A percentile compares a stretch with the other conserved stretches of the same genome.
These are phyloP conservation scores for Eufriesea mexicana DNA, from an alignment of 1,140 invertebrate genomes.

Conservation along the genomic window DNA sequence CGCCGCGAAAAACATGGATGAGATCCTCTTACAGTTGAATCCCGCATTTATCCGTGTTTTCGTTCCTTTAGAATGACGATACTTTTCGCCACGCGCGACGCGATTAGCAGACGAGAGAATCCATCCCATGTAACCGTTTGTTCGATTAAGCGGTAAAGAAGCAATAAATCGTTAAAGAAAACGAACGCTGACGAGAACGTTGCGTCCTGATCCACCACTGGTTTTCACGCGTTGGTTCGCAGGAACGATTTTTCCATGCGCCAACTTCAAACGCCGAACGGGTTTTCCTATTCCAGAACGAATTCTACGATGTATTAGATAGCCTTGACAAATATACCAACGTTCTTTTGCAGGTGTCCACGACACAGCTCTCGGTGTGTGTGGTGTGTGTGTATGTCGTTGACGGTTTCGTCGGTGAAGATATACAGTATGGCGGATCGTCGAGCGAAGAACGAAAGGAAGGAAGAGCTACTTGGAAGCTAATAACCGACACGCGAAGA, in stretches of 20 bases:
- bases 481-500: neutral
- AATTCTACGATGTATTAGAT: too few relatives aligned
- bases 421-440: neutral
- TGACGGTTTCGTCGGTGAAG: neutral
- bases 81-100: neutral
- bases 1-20: conserved; percentile 36
- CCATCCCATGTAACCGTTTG: conserved; percentile 5
- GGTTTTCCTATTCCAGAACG: too few relatives aligned
- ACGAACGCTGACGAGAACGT: neutral
- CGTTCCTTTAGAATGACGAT: neutral
- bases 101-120: neutral
- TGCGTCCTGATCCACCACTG: neutral
- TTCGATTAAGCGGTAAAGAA: neutral
- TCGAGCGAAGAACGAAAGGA: conserved; percentile 7
- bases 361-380: neutral
- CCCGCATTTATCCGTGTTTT: neutral
- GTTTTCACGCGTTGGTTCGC: neutral
- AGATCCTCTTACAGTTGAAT: neutral
- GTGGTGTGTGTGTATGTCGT: too few relatives aligned
- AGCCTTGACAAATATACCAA: conserved; percentile 28
- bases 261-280: too few relatives aligned
- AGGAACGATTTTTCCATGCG: too few relatives aligned
- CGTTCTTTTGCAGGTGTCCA: conserved; percentile 48
- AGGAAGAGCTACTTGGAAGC: neutral
- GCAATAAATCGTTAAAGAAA: conserved; percentile 11